Evolutionary conservation across 2,888 invertebrate species (phyloP).

Genomic region (Saturnia japonica): DNA sequence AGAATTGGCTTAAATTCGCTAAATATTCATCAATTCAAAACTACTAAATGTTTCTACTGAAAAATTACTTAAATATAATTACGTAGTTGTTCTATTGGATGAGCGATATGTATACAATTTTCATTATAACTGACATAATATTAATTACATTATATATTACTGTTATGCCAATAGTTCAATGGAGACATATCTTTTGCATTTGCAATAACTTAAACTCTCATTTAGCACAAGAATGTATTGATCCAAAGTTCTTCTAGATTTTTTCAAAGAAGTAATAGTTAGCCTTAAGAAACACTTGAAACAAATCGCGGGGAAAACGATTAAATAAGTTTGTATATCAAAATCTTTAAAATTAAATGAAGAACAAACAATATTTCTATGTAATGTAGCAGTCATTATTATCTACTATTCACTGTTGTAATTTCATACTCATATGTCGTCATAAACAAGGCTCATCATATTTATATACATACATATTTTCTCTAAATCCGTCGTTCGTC

Average conservation of each 20-base stretch:
- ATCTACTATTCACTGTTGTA: neutral
- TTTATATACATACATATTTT: slow-evolving; percentile 43
- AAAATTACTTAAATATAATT: too few species aligned
- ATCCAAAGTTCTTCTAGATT: too few species aligned
- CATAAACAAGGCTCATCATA: slow-evolving; percentile 3
- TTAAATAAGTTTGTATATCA: neutral
- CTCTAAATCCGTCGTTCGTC: slow-evolving; percentile 51
- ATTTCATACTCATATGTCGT: neutral
- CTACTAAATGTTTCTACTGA: too few species aligned
- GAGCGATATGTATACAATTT: too few species aligned
- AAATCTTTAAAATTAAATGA: neutral
- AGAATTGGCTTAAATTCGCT: too few species aligned
- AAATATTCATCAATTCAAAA: too few species aligned
- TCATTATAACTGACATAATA: too few species aligned
- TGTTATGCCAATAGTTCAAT: neutral
- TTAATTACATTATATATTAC: too few species aligned
- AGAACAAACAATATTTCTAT: neutral
- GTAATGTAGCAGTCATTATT: neutral
- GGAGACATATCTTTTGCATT: neutral
- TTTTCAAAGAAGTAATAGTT: too few species aligned
- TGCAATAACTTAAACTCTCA: neutral
- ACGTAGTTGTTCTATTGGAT: too few species aligned
- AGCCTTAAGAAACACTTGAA: too few species aligned
- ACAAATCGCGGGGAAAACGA: neutral
- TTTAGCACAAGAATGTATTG: too few species aligned